phyloP scores from a whole-genome alignment of 2,113 vertebrate species.

The Nothobranchius furzeri region DNA sequence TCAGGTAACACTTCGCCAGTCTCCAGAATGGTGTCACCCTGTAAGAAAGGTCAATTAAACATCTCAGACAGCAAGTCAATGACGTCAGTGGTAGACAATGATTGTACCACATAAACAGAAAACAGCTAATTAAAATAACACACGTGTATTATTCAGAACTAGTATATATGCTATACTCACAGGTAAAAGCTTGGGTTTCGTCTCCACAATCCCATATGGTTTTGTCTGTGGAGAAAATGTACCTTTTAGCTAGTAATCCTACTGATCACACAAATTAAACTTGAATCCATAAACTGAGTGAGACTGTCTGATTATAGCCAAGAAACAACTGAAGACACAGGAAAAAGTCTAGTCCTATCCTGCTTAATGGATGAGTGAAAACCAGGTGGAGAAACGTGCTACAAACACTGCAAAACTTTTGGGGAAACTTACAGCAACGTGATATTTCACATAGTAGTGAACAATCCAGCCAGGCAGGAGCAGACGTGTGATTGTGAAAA shows the following conservation, averaged over 20 bases:
- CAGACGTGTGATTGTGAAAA: conserved; percentile 74
- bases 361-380: no score
- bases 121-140: not conserved
- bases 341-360: no score
- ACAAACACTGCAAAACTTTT: not conserved
- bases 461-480: conserved; percentile 85
- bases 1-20: conserved; percentile 86
- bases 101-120: no score
- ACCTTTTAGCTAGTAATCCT: conserved; percentile 4
- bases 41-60: not conserved
- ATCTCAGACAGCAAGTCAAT: not conserved
- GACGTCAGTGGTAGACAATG: not conserved
- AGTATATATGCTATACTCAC: conserved; percentile 77
- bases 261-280: not conserved
- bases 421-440: conserved; percentile 81
- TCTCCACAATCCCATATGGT: conserved; percentile 79
- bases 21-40: conserved; percentile 89
- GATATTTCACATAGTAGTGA: conserved; percentile 89
- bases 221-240: conserved; percentile 71
- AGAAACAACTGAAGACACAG: no score
- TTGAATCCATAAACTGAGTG: not conserved
- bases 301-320: no score
- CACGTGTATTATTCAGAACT: no score
- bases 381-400: no score
- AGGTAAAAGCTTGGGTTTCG: conserved; percentile 83